Evolutionary conservation across 2,113 vertebrate genomes (phyloP).

Genomic region (Macrotus californicus): DNA sequence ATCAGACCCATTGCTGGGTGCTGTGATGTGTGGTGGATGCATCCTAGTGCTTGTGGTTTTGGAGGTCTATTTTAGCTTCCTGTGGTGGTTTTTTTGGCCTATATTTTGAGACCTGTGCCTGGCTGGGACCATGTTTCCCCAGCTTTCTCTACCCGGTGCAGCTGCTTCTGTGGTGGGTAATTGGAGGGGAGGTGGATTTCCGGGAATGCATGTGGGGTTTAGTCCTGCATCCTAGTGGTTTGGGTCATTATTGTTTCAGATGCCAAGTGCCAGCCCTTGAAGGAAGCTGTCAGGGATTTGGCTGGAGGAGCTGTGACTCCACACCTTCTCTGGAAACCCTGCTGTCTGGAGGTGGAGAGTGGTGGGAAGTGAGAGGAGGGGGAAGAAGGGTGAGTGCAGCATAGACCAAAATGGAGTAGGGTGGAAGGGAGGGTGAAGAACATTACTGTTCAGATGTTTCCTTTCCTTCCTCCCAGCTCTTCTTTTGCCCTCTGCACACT

Average conservation of each 20-base stretch:
- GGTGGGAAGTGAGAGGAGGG: not conserved
- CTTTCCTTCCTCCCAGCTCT: constrained; percentile 22
- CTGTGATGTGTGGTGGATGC: not conserved
- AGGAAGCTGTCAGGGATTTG: not conserved
- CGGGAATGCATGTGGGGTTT: not conserved
- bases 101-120: not conserved
- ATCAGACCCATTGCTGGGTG: not conserved
- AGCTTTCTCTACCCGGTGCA: not conserved
- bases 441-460: not conserved
- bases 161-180: constrained; percentile 9
- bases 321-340: not conserved
- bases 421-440: not conserved
- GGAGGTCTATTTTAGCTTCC: constrained; percentile 30
- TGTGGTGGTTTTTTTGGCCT: not conserved
- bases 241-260: constrained; percentile 33
- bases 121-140: constrained; percentile 39
- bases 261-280: not conserved
- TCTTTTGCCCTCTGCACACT: not conserved
- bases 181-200: constrained; percentile 30
- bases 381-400: not conserved
- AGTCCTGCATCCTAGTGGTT: not conserved
- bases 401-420: not conserved
- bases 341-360: not conserved
- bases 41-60: not conserved
- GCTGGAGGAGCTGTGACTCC: not conserved